Base-by-base conservation (phyloP, 2,888 invertebrate species). In the Brachypterus glaber region DNA sequence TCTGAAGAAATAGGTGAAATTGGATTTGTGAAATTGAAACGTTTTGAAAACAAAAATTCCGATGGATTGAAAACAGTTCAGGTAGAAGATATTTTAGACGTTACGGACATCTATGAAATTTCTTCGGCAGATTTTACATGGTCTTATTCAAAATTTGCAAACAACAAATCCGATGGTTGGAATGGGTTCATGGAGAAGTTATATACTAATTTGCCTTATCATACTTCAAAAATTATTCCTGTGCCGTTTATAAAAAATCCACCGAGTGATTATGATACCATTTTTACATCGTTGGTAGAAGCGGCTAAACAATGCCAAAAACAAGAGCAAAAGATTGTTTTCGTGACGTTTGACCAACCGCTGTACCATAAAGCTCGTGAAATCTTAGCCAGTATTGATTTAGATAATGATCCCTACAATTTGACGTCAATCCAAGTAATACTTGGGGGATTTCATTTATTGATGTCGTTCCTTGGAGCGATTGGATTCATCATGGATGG, bases 401-500 rank as follows among this genome's bases (percentile, higher is more conserved):
- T 9, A 7, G 9, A 21, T 9, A 7, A 5, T 7, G 21, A 21
- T 9, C n/a, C n/a, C n/a, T n/a, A n/a, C n/a, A n/a, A n/a, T n/a
- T 21, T 21, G 21, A 7, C 21, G 5, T 7, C 5, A 21, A 13
- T 39, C 17, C 42, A 58, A 41, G 51, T 59, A 5, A 50, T 42
- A 50, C 48, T 62, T 15, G 59, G 59, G 47, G 62, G 60, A 41
- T 62, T 62, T 50, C 58, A 62, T 52, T 39, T 60, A 48, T 30
- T 58, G 33, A 12, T 50, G 37, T 50, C 44, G 15, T 52, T 52
- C 42, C 48, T 49, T 47, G 48, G 49, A 48, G 35, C 37, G 38
- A 52, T 47, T 39, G 47, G 52, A 35, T 44, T 49, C 25, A 27
- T 50, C 41, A 49, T 50, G 49, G 48, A 39, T 21, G 45, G 50